Conservation (phyloP, 2,797 vertebrate genomes). For the Oophaga sylvatica region DNA sequence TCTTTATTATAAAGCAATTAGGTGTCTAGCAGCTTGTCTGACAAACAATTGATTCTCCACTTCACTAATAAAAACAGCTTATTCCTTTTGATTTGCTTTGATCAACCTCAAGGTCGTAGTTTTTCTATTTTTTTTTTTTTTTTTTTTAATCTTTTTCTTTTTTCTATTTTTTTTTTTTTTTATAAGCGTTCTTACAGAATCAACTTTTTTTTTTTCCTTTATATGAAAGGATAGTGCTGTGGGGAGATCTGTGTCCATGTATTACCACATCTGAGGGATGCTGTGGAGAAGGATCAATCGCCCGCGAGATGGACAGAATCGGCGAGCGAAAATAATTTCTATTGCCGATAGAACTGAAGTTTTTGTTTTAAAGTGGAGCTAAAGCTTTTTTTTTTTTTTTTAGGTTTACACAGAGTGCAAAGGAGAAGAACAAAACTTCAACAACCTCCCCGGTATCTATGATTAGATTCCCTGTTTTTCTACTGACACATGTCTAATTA, state of each 20-base stretch:
- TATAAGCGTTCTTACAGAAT: slow-evolving; percentile 22
- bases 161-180: neutral
- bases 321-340: slow-evolving; percentile 26
- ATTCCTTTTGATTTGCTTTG: slow-evolving; percentile 47
- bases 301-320: slow-evolving; percentile 6
- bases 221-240: slow-evolving; percentile 38
- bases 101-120: slow-evolving; percentile 46
- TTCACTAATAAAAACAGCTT: slow-evolving; percentile 42
- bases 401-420: neutral
- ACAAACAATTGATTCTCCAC: slow-evolving; percentile 48
- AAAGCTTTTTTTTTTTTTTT: neutral
- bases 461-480: neutral
- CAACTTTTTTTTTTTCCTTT: neutral
- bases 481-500: neutral
- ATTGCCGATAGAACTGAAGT: slow-evolving; percentile 7
- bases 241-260: slow-evolving; percentile 33
- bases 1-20: slow-evolving; percentile 51
- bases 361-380: slow-evolving; percentile 36
- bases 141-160: neutral
- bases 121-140: slow-evolving; percentile 2
- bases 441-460: neutral
- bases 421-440: neutral
- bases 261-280: slow-evolving; percentile 43
- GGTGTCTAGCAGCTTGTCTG: slow-evolving; percentile 26
- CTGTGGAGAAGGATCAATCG: slow-evolving; percentile 37